Base-by-base conservation (phyloP, 2,888 invertebrate genomes). In the Abrostola triplasia region DNA sequence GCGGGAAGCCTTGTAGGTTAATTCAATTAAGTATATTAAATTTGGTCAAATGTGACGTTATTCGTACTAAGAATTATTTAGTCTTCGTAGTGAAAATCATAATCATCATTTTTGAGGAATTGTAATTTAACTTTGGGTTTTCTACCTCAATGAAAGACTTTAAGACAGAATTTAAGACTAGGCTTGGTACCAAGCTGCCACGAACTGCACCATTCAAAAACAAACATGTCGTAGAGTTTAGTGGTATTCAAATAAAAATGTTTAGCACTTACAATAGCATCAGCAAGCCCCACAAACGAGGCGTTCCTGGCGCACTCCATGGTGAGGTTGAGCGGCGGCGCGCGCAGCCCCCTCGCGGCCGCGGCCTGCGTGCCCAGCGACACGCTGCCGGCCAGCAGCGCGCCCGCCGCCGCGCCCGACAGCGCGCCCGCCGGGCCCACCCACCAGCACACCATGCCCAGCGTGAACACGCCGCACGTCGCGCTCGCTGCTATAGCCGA, bases 401-500 rank as follows among this genome's bases (percentile, higher is more conserved):
- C 72, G 5, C 72, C 72, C 4, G 71, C 71, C 12, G 96, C 48
- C 1, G 96, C 95, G 60, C 97, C 96, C 52, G 95, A 13, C 36
- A 72, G 51, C 0, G 58, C 72, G 5, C 72, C 72, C 4, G 66
- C 71, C n/a, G 96, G 95, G 63, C 97, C 97, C 59, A 96, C 96
- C 97, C 97, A 98, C 49, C 98, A 97, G 83, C 97, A 95, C 72
- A 96, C 93, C 96, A 98, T 97, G 67, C 98, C 98, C 35, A 98
- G 91, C 0, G 97, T 96, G 84, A 98, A 98, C 9, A 98, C 95
- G 0, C 98, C 98, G 79, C 97, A 97, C 0, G 98, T 97, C 7
- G 97, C 97, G 47, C 97, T 97, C 0, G 97, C 97, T 1, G 97
- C 97, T 72, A 98, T 97, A 0, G 98, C 97, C n/a, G 97, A 97